Conservation (phyloP, 2,113 vertebrate genomes). For the Paradoxurus hermaphroditus region DNA sequence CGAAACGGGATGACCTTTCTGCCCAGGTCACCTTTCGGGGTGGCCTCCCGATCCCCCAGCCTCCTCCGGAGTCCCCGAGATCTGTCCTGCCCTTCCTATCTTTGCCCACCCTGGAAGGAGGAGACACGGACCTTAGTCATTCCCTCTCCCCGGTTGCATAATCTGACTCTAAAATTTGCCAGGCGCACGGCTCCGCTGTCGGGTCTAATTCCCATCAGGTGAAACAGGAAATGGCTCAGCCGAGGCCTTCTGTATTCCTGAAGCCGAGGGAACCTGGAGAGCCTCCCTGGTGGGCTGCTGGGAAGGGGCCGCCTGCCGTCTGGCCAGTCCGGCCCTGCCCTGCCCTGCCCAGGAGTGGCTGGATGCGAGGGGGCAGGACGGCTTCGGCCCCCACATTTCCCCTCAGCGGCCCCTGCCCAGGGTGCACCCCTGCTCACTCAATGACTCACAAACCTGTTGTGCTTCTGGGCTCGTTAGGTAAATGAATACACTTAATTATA, state of each 20-base stretch:
- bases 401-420: slow-evolving; percentile 50
- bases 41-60: not conserved
- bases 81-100: slow-evolving; percentile 1
- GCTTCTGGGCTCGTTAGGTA: not conserved
- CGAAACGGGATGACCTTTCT: not conserved
- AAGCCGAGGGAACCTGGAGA: not conserved
- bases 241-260: not conserved
- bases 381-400: slow-evolving; percentile 43
- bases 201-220: slow-evolving; percentile 73
- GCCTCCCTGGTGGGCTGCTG: not conserved
- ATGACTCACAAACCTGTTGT: slow-evolving; percentile 36
- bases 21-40: not conserved
- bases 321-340: too few relatives aligned
- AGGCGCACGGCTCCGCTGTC: slow-evolving; percentile 58
- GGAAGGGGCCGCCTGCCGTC: not conserved
- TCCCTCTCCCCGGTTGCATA: slow-evolving; percentile 80
- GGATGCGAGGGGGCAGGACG: not conserved
- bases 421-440: not conserved
- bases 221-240: slow-evolving; percentile 48
- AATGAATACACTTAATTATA: slow-evolving; percentile 62
- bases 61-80: not conserved
- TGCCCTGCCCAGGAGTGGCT: not conserved
- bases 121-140: slow-evolving; percentile 75
- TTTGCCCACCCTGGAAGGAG: slow-evolving; percentile 61
- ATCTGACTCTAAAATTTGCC: slow-evolving; percentile 84